Percentiles rank a stretch among this genome's conserved stretches.
These are phyloP conservation scores for Leucozona laternaria DNA, from an alignment of 2,888 invertebrate genomes.

Conservation along the genomic window DNA sequence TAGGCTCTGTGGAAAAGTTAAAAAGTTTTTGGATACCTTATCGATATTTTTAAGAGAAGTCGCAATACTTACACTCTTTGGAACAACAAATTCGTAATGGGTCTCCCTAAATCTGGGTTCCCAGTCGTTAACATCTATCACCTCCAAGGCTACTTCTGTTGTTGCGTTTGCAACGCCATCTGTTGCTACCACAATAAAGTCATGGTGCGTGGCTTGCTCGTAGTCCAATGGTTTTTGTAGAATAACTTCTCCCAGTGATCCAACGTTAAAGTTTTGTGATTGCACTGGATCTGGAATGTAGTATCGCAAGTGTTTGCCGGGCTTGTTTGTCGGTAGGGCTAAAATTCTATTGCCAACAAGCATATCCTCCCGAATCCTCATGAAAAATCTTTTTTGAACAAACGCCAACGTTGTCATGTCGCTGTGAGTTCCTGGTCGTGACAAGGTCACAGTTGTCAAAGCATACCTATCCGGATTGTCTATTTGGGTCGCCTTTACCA, in stretches of 20 bases:
- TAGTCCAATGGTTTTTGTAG: slow-evolving; percentile 91
- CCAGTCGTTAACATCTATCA: slow-evolving; percentile 96
- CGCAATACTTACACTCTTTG: slow-evolving; percentile 80
- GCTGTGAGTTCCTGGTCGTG: slow-evolving; percentile 84
- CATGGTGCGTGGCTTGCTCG: slow-evolving; percentile 89
- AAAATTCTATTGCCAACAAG: slow-evolving; percentile 90
- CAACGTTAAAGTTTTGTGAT: slow-evolving; percentile 90
- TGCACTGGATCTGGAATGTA: slow-evolving; percentile 90
- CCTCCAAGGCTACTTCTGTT: slow-evolving; percentile 91
- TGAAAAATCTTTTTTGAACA: slow-evolving; percentile 88
- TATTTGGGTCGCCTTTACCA: slow-evolving; percentile 92
- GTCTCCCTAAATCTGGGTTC: slow-evolving; percentile 95
- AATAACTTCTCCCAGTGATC: slow-evolving; percentile 91
- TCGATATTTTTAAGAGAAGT: background rate
- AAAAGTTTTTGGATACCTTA: background rate
- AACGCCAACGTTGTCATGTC: slow-evolving; percentile 85
- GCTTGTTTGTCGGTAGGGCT: slow-evolving; percentile 88
- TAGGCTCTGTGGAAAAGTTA: slow-evolving; percentile 79
- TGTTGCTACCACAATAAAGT: slow-evolving; percentile 92
- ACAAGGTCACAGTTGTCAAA: slow-evolving; percentile 91
- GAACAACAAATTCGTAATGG: slow-evolving; percentile 91
- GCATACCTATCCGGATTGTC: slow-evolving; percentile 96
- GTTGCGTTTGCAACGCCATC: slow-evolving; percentile 91
- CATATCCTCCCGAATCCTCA: slow-evolving; percentile 90
- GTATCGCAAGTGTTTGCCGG: slow-evolving; percentile 88